Evolutionary conservation across 2,797 vertebrate species (phyloP).

Genomic region (Pelobates cultripes): DNA sequence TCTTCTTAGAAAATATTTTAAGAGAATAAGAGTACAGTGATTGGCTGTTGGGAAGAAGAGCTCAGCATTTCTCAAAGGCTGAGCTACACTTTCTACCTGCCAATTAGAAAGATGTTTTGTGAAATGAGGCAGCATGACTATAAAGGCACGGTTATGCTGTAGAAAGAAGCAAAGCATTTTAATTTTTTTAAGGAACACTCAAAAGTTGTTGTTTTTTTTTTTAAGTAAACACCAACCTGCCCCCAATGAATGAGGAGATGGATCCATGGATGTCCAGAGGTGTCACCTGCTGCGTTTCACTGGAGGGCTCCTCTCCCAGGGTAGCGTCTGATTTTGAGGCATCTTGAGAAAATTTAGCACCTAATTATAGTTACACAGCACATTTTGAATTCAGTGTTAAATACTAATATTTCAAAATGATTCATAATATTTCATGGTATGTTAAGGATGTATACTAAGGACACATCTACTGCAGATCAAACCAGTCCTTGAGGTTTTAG

Average conservation of each 20-base stretch:
- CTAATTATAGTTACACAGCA: conserved; percentile 52
- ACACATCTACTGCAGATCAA: no score
- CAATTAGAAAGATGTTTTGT: no score
- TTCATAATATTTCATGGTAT: no score
- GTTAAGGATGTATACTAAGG: no score
- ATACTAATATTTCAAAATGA: no score
- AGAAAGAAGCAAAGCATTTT: not conserved
- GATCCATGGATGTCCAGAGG: conserved; percentile 63
- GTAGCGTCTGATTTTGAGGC: conserved; percentile 74
- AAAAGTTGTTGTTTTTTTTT: not conserved
- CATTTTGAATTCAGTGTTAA: conserved; percentile 40
- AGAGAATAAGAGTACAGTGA: no score
- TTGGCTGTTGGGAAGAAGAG: no score
- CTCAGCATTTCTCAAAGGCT: no score
- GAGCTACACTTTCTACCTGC: no score
- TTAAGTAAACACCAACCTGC: conserved; percentile 24
- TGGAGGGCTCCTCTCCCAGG: conserved; percentile 66
- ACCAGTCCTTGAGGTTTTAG: no score
- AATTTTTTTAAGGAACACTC: not conserved
- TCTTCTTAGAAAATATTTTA: no score
- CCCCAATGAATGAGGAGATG: conserved; percentile 56
- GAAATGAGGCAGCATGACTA: no score
- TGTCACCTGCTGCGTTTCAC: conserved; percentile 60
- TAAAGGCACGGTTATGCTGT: not conserved
- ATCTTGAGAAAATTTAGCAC: conserved; percentile 82